phyloP scores from a whole-genome alignment of 2,113 vertebrate species.

The Lepisosteus oculatus region DNA sequence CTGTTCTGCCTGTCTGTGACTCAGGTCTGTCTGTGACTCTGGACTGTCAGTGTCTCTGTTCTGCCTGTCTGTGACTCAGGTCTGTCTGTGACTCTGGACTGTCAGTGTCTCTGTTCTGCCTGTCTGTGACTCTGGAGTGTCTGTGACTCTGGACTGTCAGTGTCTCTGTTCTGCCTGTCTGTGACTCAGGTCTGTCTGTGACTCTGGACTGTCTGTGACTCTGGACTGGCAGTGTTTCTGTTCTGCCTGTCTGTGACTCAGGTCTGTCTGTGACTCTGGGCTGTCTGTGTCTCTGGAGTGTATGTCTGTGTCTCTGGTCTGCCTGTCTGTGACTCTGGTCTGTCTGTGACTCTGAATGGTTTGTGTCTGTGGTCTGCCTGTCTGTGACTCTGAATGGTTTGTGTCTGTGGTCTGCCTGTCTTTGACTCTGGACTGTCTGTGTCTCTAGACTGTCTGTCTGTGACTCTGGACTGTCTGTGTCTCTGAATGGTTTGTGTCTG shows the following conservation, averaged over 20 bases:
- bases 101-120: too few relatives aligned
- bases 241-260: too few relatives aligned
- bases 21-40: background rate
- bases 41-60: background rate
- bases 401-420: background rate
- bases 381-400: background rate
- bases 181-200: too few relatives aligned
- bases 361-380: background rate
- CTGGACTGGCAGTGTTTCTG: background rate
- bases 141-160: background rate
- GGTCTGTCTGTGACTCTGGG: background rate
- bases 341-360: background rate
- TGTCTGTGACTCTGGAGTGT: background rate
- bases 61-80: too few relatives aligned
- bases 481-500: conserved; percentile 20
- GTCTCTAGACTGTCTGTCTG: conserved; percentile 3
- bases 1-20: background rate
- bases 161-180: conserved; percentile 7
- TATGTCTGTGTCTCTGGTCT: too few relatives aligned
- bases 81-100: too few relatives aligned
- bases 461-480: background rate
- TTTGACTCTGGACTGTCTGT: background rate
- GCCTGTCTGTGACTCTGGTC: too few relatives aligned
- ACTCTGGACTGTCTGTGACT: background rate
- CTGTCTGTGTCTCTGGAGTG: too few relatives aligned